phyloP scores from a whole-genome alignment of 1,140 invertebrate species.

The Palaemon carinicauda region DNA sequence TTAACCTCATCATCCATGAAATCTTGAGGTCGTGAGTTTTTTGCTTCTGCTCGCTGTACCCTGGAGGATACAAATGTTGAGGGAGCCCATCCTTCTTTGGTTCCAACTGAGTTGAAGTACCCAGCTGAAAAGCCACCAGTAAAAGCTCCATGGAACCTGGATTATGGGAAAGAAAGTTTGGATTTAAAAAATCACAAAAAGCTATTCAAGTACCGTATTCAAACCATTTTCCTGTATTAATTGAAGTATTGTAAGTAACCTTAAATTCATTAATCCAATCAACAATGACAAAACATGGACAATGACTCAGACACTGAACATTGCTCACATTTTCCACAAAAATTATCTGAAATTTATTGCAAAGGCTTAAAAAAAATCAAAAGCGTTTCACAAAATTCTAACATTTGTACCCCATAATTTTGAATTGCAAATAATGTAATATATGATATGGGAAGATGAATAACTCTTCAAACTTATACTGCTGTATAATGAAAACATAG shows the following conservation, averaged over 20 bases:
- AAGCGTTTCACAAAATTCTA: background rate
- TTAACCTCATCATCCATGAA: conserved; percentile 99
- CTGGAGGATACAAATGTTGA: conserved; percentile 90
- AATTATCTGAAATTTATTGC: too few relatives aligned
- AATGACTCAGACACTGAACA: too few relatives aligned
- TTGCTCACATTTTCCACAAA: too few relatives aligned
- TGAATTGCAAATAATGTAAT: too few relatives aligned
- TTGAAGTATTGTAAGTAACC: too few relatives aligned
- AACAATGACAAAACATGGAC: too few relatives aligned
- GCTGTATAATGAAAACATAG: too few relatives aligned
- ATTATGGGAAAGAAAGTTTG: background rate
- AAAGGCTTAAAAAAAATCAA: background rate
- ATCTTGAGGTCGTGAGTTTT: conserved; percentile 74
- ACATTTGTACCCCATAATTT: too few relatives aligned
- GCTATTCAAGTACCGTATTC: too few relatives aligned
- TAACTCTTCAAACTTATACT: too few relatives aligned
- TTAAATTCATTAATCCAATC: background rate
- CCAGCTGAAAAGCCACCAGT: conserved; percentile 99
- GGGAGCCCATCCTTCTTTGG: conserved; percentile 94
- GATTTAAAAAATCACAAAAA: background rate
- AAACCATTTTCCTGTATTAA: background rate
- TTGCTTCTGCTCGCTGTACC: conserved; percentile 68
- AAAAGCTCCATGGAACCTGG: conserved; percentile 97
- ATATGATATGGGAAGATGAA: too few relatives aligned
- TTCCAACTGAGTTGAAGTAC: conserved; percentile 96